These are phyloP conservation scores for Lithophane semibrunnea DNA, from an alignment of 2,888 invertebrate species.

Conservation along the genomic window DNA sequence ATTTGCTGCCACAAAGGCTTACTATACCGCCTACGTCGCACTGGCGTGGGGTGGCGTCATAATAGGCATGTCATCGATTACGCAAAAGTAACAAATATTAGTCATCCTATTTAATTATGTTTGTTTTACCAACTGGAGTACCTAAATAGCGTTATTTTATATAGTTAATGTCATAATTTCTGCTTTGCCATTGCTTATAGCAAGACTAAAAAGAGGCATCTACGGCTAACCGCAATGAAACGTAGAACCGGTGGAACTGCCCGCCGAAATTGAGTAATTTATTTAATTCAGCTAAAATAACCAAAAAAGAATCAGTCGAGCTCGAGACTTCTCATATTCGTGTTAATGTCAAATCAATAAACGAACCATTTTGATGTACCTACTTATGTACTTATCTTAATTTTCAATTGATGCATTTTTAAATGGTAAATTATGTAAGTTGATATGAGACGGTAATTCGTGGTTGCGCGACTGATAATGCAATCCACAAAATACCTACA, in stretches of 20 bases:
- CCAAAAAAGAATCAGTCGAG: not conserved
- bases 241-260: not conserved
- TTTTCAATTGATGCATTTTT: not conserved
- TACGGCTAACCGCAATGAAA: not conserved
- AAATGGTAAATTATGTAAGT: not conserved
- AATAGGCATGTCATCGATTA: constrained; percentile 24
- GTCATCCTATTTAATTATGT: not conserved
- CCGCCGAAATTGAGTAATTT: not conserved
- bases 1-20: constrained; percentile 29
- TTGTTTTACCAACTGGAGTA: not conserved
- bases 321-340: not conserved
- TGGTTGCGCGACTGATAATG: not conserved
- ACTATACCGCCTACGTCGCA: constrained; percentile 33
- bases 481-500: not conserved
- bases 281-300: not conserved
- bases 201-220: not conserved
- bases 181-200: not conserved
- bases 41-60: constrained; percentile 26
- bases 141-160: not conserved
- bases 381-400: not conserved
- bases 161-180: not conserved
- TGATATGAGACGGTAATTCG: not conserved
- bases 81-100: constrained; percentile 16
- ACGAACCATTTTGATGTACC: not conserved
- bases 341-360: constrained; percentile 7